Conservation (phyloP, 2,113 vertebrate genomes). For the Mixornis gularis region DNA sequence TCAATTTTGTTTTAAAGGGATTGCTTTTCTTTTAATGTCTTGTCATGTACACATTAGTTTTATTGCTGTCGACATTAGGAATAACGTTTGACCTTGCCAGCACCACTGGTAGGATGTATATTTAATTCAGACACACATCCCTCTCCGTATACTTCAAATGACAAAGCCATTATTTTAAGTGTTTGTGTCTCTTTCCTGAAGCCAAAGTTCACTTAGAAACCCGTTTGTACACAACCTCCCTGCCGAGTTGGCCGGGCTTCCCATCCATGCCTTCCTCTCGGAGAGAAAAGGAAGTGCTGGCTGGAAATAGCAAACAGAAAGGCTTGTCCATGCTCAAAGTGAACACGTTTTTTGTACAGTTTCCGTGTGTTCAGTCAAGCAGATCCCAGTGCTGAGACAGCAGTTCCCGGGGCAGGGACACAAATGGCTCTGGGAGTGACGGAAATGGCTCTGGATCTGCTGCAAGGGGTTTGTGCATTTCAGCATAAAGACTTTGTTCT, state of each 20-base stretch:
- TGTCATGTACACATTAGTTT: conserved; percentile 64
- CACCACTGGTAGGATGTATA: conserved; percentile 70
- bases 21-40: conserved; percentile 68
- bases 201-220: conserved; percentile 68
- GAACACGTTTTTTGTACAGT: conserved; percentile 64
- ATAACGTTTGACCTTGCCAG: conserved; percentile 60
- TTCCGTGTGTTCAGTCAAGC: conserved; percentile 19
- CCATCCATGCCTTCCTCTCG: neutral
- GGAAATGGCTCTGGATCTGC: conserved; percentile 48
- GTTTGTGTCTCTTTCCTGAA: conserved; percentile 73
- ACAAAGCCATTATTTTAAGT: conserved; percentile 79
- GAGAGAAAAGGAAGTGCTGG: conserved; percentile 55
- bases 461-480: conserved; percentile 35
- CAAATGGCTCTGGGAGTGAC: conserved; percentile 12
- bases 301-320: conserved; percentile 56
- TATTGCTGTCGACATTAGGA: conserved; percentile 65
- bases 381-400: neutral
- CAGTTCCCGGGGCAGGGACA: neutral
- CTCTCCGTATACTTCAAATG: conserved; percentile 55
- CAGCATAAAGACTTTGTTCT: conserved; percentile 65
- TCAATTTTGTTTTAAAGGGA: conserved; percentile 74
- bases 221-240: neutral
- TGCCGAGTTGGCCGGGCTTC: neutral
- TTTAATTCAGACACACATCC: conserved; percentile 73
- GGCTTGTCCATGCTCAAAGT: conserved; percentile 32